Percentiles rank a stretch among this genome's conserved stretches.
Conservation (phyloP, 2,888 invertebrate species). For the Hipparchia semele region DNA sequence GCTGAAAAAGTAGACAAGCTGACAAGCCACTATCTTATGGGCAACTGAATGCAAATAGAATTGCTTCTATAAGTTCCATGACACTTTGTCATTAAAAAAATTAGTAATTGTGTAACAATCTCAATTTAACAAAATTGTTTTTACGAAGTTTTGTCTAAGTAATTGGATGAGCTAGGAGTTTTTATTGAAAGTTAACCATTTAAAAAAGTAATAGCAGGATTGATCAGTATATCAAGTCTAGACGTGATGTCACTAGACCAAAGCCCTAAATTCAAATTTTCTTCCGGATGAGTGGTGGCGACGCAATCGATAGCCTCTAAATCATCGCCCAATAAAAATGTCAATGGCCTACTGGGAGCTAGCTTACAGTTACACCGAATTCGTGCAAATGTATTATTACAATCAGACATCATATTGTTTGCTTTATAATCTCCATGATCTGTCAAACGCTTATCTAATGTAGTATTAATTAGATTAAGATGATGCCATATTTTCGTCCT, state of each 20-base stretch:
- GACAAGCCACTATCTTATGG: too few relatives aligned
- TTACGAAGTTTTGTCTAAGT: too few relatives aligned
- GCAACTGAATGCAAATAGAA: too few relatives aligned
- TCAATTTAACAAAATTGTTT: too few relatives aligned
- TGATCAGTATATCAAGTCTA: slow-evolving; percentile 26
- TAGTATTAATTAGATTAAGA: too few relatives aligned
- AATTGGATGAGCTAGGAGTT: too few relatives aligned
- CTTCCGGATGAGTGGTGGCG: slow-evolving; percentile 60
- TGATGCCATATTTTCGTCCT: too few relatives aligned
- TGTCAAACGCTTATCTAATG: too few relatives aligned
- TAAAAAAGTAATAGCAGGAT: not conserved
- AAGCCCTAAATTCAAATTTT: slow-evolving; percentile 59
- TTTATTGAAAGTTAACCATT: not conserved
- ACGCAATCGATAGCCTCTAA: slow-evolving; percentile 75
- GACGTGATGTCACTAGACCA: slow-evolving; percentile 35
- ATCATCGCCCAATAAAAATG: slow-evolving; percentile 81
- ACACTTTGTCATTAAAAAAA: not conserved
- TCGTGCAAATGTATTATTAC: not conserved
- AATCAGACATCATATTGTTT: not conserved
- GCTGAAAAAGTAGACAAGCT: too few relatives aligned
- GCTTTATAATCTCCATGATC: not conserved
- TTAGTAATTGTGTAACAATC: too few relatives aligned
- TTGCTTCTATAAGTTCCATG: not conserved
- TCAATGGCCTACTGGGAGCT: slow-evolving; percentile 65
- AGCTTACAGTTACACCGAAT: slow-evolving; percentile 59